Evolutionary conservation across 2,113 vertebrate genomes (phyloP).

Genomic region (Silurus glanis): DNA sequence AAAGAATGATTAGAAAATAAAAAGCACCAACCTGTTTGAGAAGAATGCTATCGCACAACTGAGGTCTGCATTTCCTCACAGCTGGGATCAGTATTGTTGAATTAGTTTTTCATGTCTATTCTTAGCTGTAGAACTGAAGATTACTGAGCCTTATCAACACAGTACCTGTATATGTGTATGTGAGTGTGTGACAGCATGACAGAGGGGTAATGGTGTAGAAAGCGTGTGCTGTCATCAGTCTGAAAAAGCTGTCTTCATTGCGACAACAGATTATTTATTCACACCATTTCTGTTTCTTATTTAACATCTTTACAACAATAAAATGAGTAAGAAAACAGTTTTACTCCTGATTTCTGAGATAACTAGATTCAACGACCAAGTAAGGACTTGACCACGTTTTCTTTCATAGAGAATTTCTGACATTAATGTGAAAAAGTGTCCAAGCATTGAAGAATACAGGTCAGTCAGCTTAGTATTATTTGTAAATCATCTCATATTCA

Average conservation of each 20-base stretch:
- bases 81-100: background rate
- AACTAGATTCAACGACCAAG: background rate
- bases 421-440: background rate
- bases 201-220: slow-evolving; percentile 21
- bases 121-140: background rate
- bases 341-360: background rate
- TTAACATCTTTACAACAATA: background rate
- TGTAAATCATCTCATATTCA: background rate
- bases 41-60: background rate
- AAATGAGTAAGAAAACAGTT: background rate
- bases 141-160: background rate
- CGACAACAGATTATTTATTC: background rate
- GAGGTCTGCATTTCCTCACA: background rate
- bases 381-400: background rate
- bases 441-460: background rate
- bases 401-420: background rate
- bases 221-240: slow-evolving; percentile 21
- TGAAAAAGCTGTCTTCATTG: background rate
- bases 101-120: background rate
- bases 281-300: background rate
- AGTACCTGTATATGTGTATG: background rate
- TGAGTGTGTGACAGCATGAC: background rate
- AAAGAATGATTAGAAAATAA: background rate
- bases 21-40: background rate
- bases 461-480: background rate